phyloP scores from a whole-genome alignment of 2,888 invertebrate species.

The Synanthedon vespiformis region DNA sequence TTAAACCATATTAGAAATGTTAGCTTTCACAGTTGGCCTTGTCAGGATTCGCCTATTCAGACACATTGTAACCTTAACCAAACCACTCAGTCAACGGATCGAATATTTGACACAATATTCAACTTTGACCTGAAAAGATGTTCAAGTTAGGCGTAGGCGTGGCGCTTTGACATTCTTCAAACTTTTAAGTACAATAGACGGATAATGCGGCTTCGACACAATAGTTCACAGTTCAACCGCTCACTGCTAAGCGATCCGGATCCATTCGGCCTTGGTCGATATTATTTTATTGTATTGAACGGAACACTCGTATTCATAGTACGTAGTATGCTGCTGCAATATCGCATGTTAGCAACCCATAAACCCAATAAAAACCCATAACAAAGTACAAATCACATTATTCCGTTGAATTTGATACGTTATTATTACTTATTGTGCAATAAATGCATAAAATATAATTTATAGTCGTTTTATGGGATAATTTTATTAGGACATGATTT shows the following conservation, averaged over 20 bases:
- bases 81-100: too few relatives aligned
- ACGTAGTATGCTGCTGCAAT: conserved; percentile 12
- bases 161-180: conserved; percentile 53
- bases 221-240: conserved; percentile 60
- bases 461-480: too few relatives aligned
- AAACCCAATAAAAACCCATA: conserved; percentile 1
- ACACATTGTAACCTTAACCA: too few relatives aligned
- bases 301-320: conserved; percentile 27
- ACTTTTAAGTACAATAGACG: conserved; percentile 35
- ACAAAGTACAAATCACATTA: background rate
- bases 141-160: conserved; percentile 32
- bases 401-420: background rate
- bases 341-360: conserved; percentile 3
- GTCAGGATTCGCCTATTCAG: too few relatives aligned
- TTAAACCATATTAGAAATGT: too few relatives aligned
- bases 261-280: conserved; percentile 51
- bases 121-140: conserved; percentile 20
- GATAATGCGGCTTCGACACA: conserved; percentile 25
- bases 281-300: conserved; percentile 32
- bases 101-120: conserved; percentile 12
- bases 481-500: too few relatives aligned
- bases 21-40: too few relatives aligned
- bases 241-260: conserved; percentile 44
- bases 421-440: background rate
- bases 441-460: background rate